Base-by-base conservation (phyloP, 2,113 vertebrate species). In the Baryphthengus martii region DNA sequence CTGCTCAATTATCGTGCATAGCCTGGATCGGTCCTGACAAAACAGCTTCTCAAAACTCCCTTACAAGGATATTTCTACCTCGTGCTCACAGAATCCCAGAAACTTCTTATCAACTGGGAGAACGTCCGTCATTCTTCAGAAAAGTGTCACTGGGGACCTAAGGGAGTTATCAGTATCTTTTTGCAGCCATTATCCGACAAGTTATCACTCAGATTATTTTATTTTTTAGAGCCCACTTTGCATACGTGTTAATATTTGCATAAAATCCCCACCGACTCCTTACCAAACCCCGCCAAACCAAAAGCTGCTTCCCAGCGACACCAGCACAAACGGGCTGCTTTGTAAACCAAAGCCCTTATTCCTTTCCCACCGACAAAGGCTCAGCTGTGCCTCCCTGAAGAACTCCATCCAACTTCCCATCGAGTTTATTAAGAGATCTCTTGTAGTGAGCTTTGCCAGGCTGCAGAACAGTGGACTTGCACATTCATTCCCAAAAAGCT, bases 1-100 rank as follows among this genome's bases (percentile, higher is more conserved):
- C 42, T 12, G 7, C 17, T 47, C 52, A 35, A 0, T 8, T 1
- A 15, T 6, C 10, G 47, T 21, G 21, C 47, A 11, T 11, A 6
- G 10, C 14, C 45, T 21, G 26, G 20, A 37, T 25, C 39, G 2
- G 24, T 25, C 4, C 37, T 26, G 67, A 45, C 58, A 70, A 42
- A 56, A 11, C 7, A 40, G 13, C 4, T 20, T 70, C 73, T 53
- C 59, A 35, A 70, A 58, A 13, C n/a, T 35, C 26, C 77, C 33
- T 25, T 19, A 18, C 25, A 49, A 44, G 31, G 1, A 44, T 13
- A 76, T 49, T 88, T 59, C 39, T 20, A 24, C 49, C 6, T 5
- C 12, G 13, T 1, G 1, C 24, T 63, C 55, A 42, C 52, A 37
- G 35, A 52, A 61, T 12, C 59, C 6, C 1, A 61, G n/a, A 83